Conservation (phyloP, 1,140 invertebrate species). For the Geopemphigus sp. region DNA sequence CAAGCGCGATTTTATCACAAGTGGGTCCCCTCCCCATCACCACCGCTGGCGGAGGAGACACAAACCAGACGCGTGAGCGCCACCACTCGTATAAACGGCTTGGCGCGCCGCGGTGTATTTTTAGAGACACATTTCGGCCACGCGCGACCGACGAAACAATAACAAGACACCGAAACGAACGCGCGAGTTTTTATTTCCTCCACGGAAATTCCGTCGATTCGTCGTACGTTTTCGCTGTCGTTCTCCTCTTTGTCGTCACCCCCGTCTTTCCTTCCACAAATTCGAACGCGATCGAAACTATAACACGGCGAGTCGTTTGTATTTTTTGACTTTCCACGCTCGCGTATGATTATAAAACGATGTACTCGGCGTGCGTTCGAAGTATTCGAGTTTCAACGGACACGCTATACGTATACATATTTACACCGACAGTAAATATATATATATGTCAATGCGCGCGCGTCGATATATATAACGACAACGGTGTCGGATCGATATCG, state of each 20-base stretch:
- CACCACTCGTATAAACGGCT: conserved; percentile 24
- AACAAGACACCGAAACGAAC: background rate
- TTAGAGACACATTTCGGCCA: conserved; percentile 42
- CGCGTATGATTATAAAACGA: too few species aligned
- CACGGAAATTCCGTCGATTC: too few species aligned
- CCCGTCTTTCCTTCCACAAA: too few species aligned
- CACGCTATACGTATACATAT: background rate
- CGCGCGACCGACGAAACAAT: conserved; percentile 13
- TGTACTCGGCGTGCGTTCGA: too few species aligned
- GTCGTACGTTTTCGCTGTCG: too few species aligned
- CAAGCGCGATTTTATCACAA: conserved; percentile 19
- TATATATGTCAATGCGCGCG: background rate
- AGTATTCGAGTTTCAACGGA: too few species aligned
- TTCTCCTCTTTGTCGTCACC: too few species aligned
- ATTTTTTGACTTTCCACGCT: too few species aligned
- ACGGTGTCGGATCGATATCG: conserved; percentile 31
- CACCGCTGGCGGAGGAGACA: conserved; percentile 8
- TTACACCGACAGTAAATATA: background rate
- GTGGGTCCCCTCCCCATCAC: too few species aligned
- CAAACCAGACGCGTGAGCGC: conserved; percentile 31
- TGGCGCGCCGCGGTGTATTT: conserved; percentile 14
- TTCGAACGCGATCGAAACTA: too few species aligned
- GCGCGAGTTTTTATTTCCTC: background rate
- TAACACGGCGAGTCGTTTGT: too few species aligned
- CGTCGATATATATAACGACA: background rate